Percentiles rank a stretch among this genome's conserved stretches.
These are phyloP conservation scores for Hedya salicella DNA, from an alignment of 2,888 invertebrate genomes.

Conservation along the genomic window DNA sequence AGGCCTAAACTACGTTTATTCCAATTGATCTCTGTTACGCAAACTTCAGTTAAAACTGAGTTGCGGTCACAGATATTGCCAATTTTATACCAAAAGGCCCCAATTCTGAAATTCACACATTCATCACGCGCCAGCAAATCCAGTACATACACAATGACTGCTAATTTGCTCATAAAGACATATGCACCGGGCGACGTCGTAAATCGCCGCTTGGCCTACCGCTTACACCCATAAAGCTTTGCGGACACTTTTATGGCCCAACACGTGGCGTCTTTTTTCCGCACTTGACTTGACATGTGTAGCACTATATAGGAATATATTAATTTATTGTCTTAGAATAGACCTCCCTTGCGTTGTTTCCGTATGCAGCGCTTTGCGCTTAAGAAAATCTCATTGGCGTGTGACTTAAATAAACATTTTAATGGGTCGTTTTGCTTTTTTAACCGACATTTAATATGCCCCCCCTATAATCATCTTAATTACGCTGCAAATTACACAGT, in stretches of 20 bases:
- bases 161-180: slow-evolving; percentile 84
- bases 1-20: no score
- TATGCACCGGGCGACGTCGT: slow-evolving; percentile 77
- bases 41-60: background rate
- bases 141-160: slow-evolving; percentile 82
- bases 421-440: no score
- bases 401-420: no score
- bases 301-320: slow-evolving; percentile 67
- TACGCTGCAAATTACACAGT: no score
- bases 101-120: slow-evolving; percentile 74
- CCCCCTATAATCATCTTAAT: no score
- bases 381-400: background rate
- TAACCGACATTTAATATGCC: no score
- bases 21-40: no score
- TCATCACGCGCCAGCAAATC: slow-evolving; percentile 73
- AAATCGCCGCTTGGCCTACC: slow-evolving; percentile 82
- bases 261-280: slow-evolving; percentile 83
- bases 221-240: slow-evolving; percentile 82
- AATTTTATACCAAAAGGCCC: slow-evolving; percentile 49
- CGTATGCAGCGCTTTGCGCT: background rate
- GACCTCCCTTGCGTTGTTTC: slow-evolving; percentile 53
- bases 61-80: background rate
- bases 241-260: slow-evolving; percentile 83
- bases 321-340: slow-evolving; percentile 82
- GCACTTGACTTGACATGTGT: slow-evolving; percentile 81